Evolutionary conservation across 2,888 invertebrate genomes (phyloP).

Genomic region (Hyposoter didymator): DNA sequence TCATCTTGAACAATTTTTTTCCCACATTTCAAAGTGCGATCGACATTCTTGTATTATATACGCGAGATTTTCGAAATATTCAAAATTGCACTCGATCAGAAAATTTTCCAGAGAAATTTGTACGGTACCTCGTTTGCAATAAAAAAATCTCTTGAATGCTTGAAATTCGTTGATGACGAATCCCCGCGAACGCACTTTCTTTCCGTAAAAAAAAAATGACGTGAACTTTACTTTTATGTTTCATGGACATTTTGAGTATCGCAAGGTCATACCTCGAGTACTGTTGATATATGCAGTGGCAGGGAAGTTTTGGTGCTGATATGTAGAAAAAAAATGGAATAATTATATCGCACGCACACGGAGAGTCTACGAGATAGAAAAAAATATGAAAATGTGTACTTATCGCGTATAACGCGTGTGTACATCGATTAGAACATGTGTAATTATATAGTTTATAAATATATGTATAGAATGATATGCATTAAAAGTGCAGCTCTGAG

Average conservation of each 20-base stretch:
- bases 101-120: too few species aligned
- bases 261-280: background rate
- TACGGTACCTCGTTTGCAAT: background rate
- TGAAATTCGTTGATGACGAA: background rate
- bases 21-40: too few species aligned
- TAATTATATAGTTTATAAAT: conserved; percentile 35
- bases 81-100: background rate
- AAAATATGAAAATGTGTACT: conserved; percentile 18
- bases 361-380: conserved; percentile 23
- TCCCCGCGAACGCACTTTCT: too few species aligned
- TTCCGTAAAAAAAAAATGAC: too few species aligned
- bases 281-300: background rate
- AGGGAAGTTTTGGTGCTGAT: background rate
- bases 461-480: conserved; percentile 21
- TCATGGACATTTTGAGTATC: background rate
- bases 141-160: background rate
- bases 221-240: background rate
- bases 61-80: background rate
- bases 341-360: conserved; percentile 18
- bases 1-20: too few species aligned
- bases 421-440: conserved; percentile 73
- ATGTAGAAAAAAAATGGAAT: background rate
- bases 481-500: conserved; percentile 11
- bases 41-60: too few species aligned
- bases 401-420: conserved; percentile 66